Evolutionary conservation across 37 sponge, comb jelly and placozoan species (phyloP).

Genomic region (Geodia barretti): DNA sequence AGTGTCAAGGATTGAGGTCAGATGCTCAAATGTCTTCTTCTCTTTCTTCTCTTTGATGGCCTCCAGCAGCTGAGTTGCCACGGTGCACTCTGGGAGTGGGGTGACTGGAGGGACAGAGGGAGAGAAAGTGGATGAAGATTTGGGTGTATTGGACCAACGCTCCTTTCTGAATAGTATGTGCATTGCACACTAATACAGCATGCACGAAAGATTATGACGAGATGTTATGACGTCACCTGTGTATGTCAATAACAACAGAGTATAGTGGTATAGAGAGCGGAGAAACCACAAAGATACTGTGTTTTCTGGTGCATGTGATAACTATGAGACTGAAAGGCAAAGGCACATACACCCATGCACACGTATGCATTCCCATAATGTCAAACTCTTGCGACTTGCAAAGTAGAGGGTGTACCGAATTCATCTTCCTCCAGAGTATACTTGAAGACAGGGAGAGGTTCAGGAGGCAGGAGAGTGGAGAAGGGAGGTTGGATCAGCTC

Average conservation of each 20-base stretch:
- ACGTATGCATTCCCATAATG: too few relatives aligned
- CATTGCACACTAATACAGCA: too few relatives aligned
- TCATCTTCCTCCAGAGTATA: constrained; percentile 38
- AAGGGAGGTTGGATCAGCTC: constrained; percentile 64
- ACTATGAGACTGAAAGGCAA: too few relatives aligned
- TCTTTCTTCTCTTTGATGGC: constrained; percentile 50
- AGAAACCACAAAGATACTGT: too few relatives aligned
- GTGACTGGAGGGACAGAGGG: not conserved
- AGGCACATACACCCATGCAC: too few relatives aligned
- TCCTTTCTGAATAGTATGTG: too few relatives aligned
- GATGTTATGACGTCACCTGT: too few relatives aligned
- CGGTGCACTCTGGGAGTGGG: constrained; percentile 18
- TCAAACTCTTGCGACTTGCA: too few relatives aligned
- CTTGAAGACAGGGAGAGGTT: constrained; percentile 55
- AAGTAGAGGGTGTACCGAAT: not conserved
- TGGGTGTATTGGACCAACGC: not conserved
- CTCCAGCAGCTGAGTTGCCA: constrained; percentile 51
- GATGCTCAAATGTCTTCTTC: constrained; percentile 33
- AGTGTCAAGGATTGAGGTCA: constrained; percentile 20
- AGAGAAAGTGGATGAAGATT: not conserved
- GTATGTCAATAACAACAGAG: too few relatives aligned
- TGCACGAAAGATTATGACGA: too few relatives aligned
- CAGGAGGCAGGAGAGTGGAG: constrained; percentile 59
- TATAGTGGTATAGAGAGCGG: too few relatives aligned
- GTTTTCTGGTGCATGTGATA: too few relatives aligned